Evolutionary conservation across 2,113 vertebrate genomes (phyloP), one percentile per base, ranked within the genome.

Genomic region (Pagrus major): DNA sequence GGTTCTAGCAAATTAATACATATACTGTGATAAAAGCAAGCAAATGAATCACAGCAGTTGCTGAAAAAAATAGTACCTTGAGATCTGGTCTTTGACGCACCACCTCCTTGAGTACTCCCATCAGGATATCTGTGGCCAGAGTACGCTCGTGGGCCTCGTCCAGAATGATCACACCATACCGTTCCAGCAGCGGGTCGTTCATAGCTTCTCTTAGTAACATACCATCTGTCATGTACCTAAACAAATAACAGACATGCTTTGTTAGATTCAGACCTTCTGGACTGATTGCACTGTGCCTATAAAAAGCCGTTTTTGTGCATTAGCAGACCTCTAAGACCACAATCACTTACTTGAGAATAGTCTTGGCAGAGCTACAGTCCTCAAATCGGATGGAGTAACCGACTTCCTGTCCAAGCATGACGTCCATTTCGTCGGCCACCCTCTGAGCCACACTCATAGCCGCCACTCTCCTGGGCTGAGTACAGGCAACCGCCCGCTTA

Each of bases 71-170:
- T 29, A 46, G 91, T 83, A 99, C 98, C 97, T 99, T 99, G 78
- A 99, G 94, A 94, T 99, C 98, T 21, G 95, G 80, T 89, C 98
- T 96, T 54, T 99, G 97, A 55, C 97, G 97, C 79, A 99, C 98
- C 91, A 99, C 98, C 90, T 99, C 98, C 89, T 99, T 99, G 46
- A 99, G 89, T 83, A 99, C 98, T 35, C 98, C 98, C 98, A 99
- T 99, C 87, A 99, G 94, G 91, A 99, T 99, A 92, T 99, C 98
- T 11, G 98, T 99, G 82, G 98, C 98, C 86, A 99, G 93, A 39
- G 98, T 99, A 87, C 98, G 95, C 93, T 99, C 98, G 73, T 99
- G 98, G 78, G 98, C 98, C 87, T 99, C 98, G 35, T 99, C 98
- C 92, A 99, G 96, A 92, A 99, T 99, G 86, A 99, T 98, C 33